phyloP scores from a whole-genome alignment of 1,140 invertebrate species.

The Harpegnathos saltator region DNA sequence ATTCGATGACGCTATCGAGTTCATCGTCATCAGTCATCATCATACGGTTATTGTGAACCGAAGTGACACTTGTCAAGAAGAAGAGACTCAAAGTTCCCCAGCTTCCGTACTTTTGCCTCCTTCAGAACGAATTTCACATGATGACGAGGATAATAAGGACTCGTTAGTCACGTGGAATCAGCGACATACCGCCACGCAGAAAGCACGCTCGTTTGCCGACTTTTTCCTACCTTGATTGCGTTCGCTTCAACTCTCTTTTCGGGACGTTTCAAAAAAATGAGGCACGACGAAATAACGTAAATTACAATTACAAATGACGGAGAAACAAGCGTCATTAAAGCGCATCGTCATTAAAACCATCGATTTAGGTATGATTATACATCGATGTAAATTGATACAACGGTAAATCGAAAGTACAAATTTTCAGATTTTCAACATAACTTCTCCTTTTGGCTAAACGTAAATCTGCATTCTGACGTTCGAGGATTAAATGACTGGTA shows the following conservation, averaged over 20 bases:
- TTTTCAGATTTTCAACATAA: too few relatives aligned
- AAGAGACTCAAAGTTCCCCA: background rate
- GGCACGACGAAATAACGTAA: slow-evolving; percentile 30
- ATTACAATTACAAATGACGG: slow-evolving; percentile 35
- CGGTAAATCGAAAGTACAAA: too few relatives aligned
- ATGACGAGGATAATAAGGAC: slow-evolving; percentile 72
- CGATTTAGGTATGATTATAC: slow-evolving; percentile 33
- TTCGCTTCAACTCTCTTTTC: slow-evolving; percentile 41
- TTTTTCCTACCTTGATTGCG: slow-evolving; percentile 62
- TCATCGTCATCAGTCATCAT: slow-evolving; percentile 68
- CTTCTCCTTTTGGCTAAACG: too few relatives aligned
- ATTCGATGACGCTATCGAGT: slow-evolving; percentile 60
- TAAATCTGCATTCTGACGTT: too few relatives aligned
- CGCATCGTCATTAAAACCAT: slow-evolving; percentile 51
- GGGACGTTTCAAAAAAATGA: slow-evolving; percentile 6
- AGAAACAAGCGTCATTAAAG: slow-evolving; percentile 46
- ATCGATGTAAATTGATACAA: slow-evolving; percentile 47
- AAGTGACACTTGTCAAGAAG: background rate
- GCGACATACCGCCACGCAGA: slow-evolving; percentile 32
- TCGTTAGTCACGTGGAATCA: slow-evolving; percentile 60
- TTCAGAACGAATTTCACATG: slow-evolving; percentile 34
- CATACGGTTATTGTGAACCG: slow-evolving; percentile 25
- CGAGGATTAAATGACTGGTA: too few relatives aligned
- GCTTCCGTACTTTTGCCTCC: background rate
- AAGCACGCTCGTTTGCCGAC: slow-evolving; percentile 44